A percentile compares a stretch with the other conserved stretches of the same genome.
Conservation (phyloP, 2,888 invertebrate species). For the Criorhina ranunculi region DNA sequence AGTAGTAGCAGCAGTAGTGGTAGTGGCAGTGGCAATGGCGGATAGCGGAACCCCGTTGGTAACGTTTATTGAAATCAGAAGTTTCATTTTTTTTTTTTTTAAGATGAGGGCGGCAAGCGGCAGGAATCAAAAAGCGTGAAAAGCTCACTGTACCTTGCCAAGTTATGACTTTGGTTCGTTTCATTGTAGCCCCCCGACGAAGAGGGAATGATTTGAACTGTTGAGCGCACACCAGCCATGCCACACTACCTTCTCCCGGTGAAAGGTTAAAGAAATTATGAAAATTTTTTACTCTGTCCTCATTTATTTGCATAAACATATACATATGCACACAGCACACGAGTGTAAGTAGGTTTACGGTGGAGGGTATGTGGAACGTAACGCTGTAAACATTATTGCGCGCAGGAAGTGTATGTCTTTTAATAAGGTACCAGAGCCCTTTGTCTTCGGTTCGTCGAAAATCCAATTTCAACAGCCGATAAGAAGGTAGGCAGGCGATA, state of each 20-base stretch:
- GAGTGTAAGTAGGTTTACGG: too few relatives aligned
- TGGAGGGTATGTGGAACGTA: slow-evolving; percentile 14
- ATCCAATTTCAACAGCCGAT: slow-evolving; percentile 65
- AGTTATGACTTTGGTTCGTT: slow-evolving; percentile 70
- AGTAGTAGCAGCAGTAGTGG: slow-evolving; percentile 30
- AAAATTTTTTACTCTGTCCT: slow-evolving; percentile 71
- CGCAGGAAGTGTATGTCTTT: slow-evolving; percentile 70
- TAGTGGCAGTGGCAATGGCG: slow-evolving; percentile 44
- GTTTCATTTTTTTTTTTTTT: slow-evolving; percentile 40
- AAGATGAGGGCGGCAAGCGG: slow-evolving; percentile 12
- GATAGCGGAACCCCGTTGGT: slow-evolving; percentile 71
- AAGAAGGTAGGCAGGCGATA: slow-evolving; percentile 12
- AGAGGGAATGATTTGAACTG: slow-evolving; percentile 66
- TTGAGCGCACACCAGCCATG: slow-evolving; percentile 54
- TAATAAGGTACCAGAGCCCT: slow-evolving; percentile 63
- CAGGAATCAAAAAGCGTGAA: slow-evolving; percentile 74
- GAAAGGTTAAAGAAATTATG: slow-evolving; percentile 72
- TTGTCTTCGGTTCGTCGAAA: slow-evolving; percentile 55
- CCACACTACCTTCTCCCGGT: slow-evolving; percentile 13
- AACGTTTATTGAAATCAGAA: slow-evolving; percentile 76
- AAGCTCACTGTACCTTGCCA: slow-evolving; percentile 66
- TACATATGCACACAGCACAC: not conserved
- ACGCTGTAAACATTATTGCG: slow-evolving; percentile 54
- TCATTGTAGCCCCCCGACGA: slow-evolving; percentile 51
- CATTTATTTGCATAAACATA: slow-evolving; percentile 48